Evolutionary conservation across 2,888 invertebrate genomes (phyloP).

Genomic region (Coelinius sp.): DNA sequence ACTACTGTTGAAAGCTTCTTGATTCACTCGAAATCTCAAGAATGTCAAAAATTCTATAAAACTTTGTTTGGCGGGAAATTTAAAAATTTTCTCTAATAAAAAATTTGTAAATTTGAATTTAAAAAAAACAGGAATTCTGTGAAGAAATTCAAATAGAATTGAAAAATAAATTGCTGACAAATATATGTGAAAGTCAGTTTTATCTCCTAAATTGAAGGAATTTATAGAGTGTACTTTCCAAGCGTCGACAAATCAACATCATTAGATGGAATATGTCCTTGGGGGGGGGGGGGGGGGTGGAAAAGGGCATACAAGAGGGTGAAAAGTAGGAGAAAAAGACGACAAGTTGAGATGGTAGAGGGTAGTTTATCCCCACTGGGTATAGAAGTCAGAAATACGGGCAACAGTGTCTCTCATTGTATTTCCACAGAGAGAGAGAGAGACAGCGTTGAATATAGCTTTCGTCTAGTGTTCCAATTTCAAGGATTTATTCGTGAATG

Average conservation of each 20-base stretch:
- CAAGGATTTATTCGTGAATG: slow-evolving; percentile 10
- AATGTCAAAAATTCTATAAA: background rate
- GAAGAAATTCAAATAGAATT: background rate
- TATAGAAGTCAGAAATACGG: background rate
- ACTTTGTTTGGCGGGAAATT: no score
- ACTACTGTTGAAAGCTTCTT: background rate
- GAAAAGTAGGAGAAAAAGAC: background rate
- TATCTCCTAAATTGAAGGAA: background rate
- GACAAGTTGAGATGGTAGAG: background rate
- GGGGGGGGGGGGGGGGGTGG: background rate
- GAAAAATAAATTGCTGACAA: no score
- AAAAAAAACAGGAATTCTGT: no score
- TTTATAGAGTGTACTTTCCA: background rate
- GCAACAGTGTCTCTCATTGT: background rate
- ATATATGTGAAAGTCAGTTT: background rate
- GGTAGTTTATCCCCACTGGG: background rate
- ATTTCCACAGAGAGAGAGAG: background rate
- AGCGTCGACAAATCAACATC: background rate
- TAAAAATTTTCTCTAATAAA: no score
- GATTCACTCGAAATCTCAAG: background rate
- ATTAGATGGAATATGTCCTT: background rate
- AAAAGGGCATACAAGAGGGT: no score
- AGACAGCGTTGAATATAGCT: background rate
- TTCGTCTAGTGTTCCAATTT: background rate
- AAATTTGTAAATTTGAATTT: no score